phyloP scores from a whole-genome alignment of 2,113 vertebrate genomes.

The Phrynocephalus versicolor region DNA sequence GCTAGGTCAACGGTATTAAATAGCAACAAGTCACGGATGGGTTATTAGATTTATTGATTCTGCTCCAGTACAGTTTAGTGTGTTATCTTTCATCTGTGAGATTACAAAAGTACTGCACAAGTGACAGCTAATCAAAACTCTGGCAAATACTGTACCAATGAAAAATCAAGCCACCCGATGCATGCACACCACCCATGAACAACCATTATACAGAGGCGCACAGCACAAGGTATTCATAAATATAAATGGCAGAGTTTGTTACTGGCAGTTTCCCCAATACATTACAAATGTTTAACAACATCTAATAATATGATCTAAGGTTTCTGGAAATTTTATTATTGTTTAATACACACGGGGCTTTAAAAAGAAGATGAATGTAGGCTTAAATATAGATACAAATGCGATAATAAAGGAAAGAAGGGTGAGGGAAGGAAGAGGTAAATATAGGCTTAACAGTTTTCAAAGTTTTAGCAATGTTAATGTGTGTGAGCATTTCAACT shows the following conservation, averaged over 20 bases:
- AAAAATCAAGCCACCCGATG: neutral
- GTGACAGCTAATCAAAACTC: slow-evolving; percentile 36
- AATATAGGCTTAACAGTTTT: neutral
- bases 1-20: slow-evolving; percentile 62
- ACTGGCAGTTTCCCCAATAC: slow-evolving; percentile 15
- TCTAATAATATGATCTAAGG: rapidly evolving
- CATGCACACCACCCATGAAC: neutral
- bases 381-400: neutral
- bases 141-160: slow-evolving; percentile 48
- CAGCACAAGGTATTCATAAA: slow-evolving; percentile 20
- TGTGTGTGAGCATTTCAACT: no score
- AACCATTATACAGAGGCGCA: slow-evolving; percentile 17
- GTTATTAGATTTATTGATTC: slow-evolving; percentile 39
- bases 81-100: slow-evolving; percentile 58
- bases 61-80: slow-evolving; percentile 45
- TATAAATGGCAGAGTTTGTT: slow-evolving; percentile 10
- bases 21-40: slow-evolving; percentile 63
- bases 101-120: slow-evolving; percentile 47
- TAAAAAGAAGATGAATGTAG: neutral
- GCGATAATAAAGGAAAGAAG: neutral
- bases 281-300: slow-evolving; percentile 23
- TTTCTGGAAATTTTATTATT: neutral
- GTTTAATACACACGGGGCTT: neutral
- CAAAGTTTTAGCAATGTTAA: no score
- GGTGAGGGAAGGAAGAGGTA: neutral